Evolutionary conservation across 2,113 vertebrate genomes (phyloP), one percentile per base, ranked within the genome.

Genomic region (Prochilodus magdalenae): DNA sequence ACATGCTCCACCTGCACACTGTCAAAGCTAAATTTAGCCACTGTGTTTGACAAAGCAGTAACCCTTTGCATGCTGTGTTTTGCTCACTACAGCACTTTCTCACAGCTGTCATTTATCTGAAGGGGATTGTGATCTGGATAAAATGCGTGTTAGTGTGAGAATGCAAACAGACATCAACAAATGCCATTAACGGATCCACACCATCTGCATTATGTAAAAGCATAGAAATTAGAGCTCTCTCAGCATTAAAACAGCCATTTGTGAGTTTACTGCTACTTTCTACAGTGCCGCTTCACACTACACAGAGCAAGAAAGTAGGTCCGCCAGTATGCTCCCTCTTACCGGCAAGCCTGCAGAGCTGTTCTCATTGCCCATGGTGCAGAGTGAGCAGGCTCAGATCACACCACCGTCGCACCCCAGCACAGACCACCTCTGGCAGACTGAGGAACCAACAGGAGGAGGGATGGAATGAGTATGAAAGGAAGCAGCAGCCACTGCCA

Each of bases 341-440:
- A 95, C 93, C 93, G 85, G 87, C 15, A 73, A 81, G 63, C 89
- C 89, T 30, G 86, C 47, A 2, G 93, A 86, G 91, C 93, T 94
- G 93, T 29, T 93, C 86, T 94, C 93, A 86, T 94, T 95, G 81
- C 94, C 94, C 94, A 95, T 95, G 88, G 81, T 84, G 88, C 83
- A 30, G 40, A 85, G 72, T 55, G 83, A 85, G 84, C 74, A 85
- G 87, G 74, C 74, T 84, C 77, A 84, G 71, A 80, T 73, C 80
- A 90, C 77, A 91, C 85, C 76, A 78, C 59, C 83, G 84, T 79
- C 60, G 85, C 20, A 65, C 63, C 80, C 78, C 82, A 90, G 73
- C 53, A 15, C 60, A n/a, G 26, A n/a, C 73, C 83, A 77, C 73
- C 62, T 33, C 67, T 86, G 63, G 20, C 51, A 65, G 60, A 70